Evolutionary conservation across 1,140 invertebrate genomes (phyloP).

Genomic region (Bradynema listronoti): DNA sequence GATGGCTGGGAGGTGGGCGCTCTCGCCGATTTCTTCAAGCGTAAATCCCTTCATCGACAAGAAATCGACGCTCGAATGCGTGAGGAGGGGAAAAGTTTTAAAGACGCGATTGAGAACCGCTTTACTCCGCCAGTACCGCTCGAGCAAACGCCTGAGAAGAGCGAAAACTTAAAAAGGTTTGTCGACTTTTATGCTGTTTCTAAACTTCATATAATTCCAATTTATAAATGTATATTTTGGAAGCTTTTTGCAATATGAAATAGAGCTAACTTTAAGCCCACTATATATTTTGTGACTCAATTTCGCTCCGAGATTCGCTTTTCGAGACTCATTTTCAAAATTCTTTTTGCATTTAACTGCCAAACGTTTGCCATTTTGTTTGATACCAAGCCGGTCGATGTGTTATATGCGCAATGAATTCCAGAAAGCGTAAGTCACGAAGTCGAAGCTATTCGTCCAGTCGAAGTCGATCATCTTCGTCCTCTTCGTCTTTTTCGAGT

Average conservation of each 20-base stretch:
- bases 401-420: no score
- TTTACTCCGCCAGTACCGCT: conserved; percentile 17
- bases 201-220: background rate
- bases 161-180: background rate
- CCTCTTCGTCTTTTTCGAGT: no score
- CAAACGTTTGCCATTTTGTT: no score
- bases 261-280: no score
- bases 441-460: no score
- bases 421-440: no score
- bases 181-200: background rate
- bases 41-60: conserved; percentile 16
- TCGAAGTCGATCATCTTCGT: no score
- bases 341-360: no score
- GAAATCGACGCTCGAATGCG: conserved; percentile 34
- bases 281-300: no score
- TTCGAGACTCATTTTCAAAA: no score
- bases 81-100: conserved; percentile 36
- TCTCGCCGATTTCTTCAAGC: conserved; percentile 31
- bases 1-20: conserved; percentile 42
- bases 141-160: background rate
- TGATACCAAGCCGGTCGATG: no score
- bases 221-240: background rate
- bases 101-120: conserved; percentile 39
- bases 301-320: no score
- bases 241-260: background rate